Conservation (phyloP, 1,140 invertebrate species). For the Phymastichus coffea region DNA sequence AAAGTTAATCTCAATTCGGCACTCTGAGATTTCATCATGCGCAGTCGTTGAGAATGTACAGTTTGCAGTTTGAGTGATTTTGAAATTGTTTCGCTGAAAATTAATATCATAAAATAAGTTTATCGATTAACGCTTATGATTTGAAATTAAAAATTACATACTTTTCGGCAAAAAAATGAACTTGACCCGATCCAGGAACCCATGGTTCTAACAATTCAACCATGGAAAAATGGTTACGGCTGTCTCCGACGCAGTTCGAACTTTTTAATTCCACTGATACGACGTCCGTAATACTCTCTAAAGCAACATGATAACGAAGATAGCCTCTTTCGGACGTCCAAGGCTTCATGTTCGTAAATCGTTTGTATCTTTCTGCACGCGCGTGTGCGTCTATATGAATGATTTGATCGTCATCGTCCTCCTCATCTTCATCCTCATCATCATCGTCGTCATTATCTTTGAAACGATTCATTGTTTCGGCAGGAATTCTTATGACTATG, state of each 20-base stretch:
- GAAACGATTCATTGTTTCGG: not conserved
- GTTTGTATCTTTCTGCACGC: constrained; percentile 29
- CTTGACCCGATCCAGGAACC: constrained; percentile 62
- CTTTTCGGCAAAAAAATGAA: constrained; percentile 63
- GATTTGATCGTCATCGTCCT: constrained; percentile 36
- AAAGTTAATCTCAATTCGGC: constrained; percentile 58
- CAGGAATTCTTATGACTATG: constrained; percentile 66
- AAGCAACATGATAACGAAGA: constrained; percentile 40
- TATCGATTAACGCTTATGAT: too few relatives aligned
- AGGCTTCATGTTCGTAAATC: constrained; percentile 21
- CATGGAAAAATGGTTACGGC: constrained; percentile 57
- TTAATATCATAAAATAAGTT: not conserved
- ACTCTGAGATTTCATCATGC: constrained; percentile 35
- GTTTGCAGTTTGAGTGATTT: constrained; percentile 57
- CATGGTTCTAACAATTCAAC: constrained; percentile 66
- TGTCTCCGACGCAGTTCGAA: constrained; percentile 48
- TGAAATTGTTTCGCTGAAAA: constrained; percentile 52
- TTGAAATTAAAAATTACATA: constrained; percentile 31
- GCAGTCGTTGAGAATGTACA: constrained; percentile 14
- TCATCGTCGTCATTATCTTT: constrained; percentile 1
- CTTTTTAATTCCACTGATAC: constrained; percentile 39
- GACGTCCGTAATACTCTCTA: constrained; percentile 36
- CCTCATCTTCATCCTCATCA: constrained; percentile 11
- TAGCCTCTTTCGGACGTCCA: constrained; percentile 29
- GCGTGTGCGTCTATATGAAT: constrained; percentile 44